Base-by-base conservation (phyloP, 2,113 vertebrate genomes). In the Typhlomys cinereus region DNA sequence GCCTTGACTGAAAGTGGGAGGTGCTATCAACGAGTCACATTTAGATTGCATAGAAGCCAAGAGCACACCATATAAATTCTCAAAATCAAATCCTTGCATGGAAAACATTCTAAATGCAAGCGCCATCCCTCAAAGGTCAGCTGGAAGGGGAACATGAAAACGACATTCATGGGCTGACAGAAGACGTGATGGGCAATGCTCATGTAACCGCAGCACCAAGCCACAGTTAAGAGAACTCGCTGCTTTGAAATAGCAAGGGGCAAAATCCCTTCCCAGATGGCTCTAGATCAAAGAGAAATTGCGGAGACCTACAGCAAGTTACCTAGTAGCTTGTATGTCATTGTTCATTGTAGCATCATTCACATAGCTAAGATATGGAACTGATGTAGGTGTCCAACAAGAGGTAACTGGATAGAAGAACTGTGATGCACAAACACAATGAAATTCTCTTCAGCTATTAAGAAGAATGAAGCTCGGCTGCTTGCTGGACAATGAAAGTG, bases 201-300 rank as follows among this genome's bases (percentile, higher is more conserved):
- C 31, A 9, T n/a, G 27, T 3, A 20, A 25, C 27, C 27, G 54
- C 14, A 31, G 1, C 11, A 27, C 36, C 81, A 54, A 76, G 18
- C 1, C 50, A 29, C 21, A 18, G 62, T 66, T 20, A 67, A 62
- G n/a, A 9, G n/a, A 75, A 17, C 13, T 46, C 2, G 11, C 18
- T n/a, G n/a, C 8, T 36, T 48, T 36, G 50, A 17, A 84, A 50
- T 27, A 39, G 6, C 52, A 4, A 12, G 15, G 61, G 29, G 18
- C 21, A 66, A 48, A 2, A 27, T 1, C 20, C 54, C 64, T 5
- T 71, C 52, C 17, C 61, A 81, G 79, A 78, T 57, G 36, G 21
- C 21, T 76, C 29, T 59, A 50, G 50, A 64, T 88, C 87, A 83
- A 50, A 90, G 29, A 88, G 71, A 69, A 94, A 73, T 39, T 8